phyloP scores from a whole-genome alignment of 2,797 vertebrate species.

The Halcyon leucocephala region DNA sequence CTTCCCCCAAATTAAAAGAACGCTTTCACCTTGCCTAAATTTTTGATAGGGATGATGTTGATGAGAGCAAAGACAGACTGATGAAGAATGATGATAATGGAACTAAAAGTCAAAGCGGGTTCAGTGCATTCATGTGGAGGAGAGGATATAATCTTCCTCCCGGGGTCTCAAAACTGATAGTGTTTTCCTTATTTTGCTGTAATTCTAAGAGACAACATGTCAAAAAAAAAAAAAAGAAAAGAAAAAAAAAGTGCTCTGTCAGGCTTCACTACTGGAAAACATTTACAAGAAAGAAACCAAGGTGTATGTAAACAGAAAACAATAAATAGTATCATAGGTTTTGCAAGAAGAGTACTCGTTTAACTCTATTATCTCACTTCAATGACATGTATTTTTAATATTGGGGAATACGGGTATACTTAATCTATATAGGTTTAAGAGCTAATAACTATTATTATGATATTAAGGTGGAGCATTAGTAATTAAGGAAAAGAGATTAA shows the following conservation, averaged over 20 bases:
- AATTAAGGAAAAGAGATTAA: neutral
- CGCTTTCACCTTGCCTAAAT: slow-evolving; percentile 41
- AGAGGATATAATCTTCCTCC: slow-evolving; percentile 5
- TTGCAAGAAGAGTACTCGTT: neutral
- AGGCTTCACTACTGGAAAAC: neutral
- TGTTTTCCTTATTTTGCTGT: neutral
- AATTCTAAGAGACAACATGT: neutral
- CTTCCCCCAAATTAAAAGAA: slow-evolving; percentile 34
- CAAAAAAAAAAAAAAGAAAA: neutral
- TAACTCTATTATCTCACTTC: neutral
- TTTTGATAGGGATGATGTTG: slow-evolving; percentile 22
- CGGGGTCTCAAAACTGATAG: neutral
- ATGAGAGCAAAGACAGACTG: neutral
- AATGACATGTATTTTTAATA: neutral
- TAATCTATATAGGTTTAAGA: neutral
- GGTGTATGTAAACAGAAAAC: neutral
- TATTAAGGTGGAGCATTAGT: neutral
- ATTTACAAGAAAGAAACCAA: neutral
- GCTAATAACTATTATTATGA: slow-evolving; percentile 7
- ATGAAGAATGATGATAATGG: neutral
- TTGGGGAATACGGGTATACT: neutral
- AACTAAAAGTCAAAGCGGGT: neutral
- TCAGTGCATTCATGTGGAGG: neutral
- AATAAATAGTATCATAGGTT: neutral
- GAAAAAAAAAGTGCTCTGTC: neutral